Percentiles rank a stretch among this genome's conserved stretches.
Evolutionary conservation across 1,140 invertebrate species (phyloP).

Genomic region (Drosophila mojavensis): DNA sequence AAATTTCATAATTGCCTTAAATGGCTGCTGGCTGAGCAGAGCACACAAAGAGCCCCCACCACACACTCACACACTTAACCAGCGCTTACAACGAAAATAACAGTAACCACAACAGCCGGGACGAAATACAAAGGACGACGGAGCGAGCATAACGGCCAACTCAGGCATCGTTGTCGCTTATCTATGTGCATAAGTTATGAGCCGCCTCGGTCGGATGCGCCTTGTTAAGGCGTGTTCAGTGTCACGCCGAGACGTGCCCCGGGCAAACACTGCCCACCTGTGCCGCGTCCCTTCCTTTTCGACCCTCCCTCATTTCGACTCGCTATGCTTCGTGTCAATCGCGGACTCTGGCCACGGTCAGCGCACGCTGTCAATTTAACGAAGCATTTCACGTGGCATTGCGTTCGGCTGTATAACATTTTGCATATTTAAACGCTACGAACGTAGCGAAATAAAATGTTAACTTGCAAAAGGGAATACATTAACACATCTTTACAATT

Average conservation of each 20-base stretch:
- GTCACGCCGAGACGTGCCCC: slow-evolving; percentile 57
- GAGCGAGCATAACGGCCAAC: slow-evolving; percentile 2
- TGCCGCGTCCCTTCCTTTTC: neutral
- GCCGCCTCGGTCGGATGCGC: slow-evolving; percentile 36
- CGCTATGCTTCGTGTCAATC: neutral
- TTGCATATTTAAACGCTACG: slow-evolving; percentile 57
- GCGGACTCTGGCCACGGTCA: slow-evolving; percentile 11
- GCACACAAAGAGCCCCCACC: slow-evolving; percentile 24
- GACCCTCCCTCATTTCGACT: too few relatives aligned
- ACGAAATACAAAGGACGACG: slow-evolving; percentile 11
- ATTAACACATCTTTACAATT: slow-evolving; percentile 82
- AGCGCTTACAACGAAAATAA: slow-evolving; percentile 19
- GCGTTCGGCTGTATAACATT: slow-evolving; percentile 39
- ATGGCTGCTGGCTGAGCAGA: slow-evolving; percentile 45
- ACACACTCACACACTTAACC: neutral
- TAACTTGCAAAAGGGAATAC: slow-evolving; percentile 76
- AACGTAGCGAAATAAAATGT: slow-evolving; percentile 71
- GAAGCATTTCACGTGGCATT: slow-evolving; percentile 39
- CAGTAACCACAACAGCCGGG: slow-evolving; percentile 32
- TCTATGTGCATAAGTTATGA: slow-evolving; percentile 83
- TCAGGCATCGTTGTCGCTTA: slow-evolving; percentile 60
- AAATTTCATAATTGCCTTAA: slow-evolving; percentile 78
- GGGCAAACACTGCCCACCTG: neutral
- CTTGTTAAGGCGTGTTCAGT: slow-evolving; percentile 75
- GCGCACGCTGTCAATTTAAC: slow-evolving; percentile 34